Evolutionary conservation across 2,797 vertebrate species (phyloP).

Genomic region (Menidia menidia): DNA sequence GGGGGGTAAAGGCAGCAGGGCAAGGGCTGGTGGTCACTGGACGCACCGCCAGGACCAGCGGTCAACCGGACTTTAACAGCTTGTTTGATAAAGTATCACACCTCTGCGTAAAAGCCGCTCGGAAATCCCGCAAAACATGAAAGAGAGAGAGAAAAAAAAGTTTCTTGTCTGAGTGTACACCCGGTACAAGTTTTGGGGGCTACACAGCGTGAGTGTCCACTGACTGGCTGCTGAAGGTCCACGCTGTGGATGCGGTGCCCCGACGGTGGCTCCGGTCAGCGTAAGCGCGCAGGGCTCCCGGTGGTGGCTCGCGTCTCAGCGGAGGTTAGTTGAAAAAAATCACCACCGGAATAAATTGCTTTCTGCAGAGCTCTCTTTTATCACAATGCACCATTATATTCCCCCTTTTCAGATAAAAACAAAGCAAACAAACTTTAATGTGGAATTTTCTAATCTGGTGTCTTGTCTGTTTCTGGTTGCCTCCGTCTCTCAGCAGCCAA

Average conservation of each 20-base stretch:
- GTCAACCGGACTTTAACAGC: slow-evolving; percentile 82
- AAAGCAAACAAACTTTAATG: slow-evolving; percentile 86
- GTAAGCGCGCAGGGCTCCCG: slow-evolving; percentile 66
- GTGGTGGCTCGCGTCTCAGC: slow-evolving; percentile 67
- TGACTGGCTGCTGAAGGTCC: slow-evolving; percentile 21
- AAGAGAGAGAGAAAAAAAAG: slow-evolving; percentile 63
- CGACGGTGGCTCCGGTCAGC: slow-evolving; percentile 72
- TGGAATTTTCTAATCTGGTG: slow-evolving; percentile 90
- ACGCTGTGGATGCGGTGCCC: slow-evolving; percentile 69
- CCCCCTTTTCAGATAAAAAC: slow-evolving; percentile 86
- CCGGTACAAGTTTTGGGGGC: slow-evolving; percentile 21
- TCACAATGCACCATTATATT: slow-evolving; percentile 88
- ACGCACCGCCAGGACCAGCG: slow-evolving; percentile 74
- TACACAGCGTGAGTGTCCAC: slow-evolving; percentile 40
- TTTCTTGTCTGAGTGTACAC: slow-evolving; percentile 55
- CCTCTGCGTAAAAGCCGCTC: slow-evolving; percentile 69
- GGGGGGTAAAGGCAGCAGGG: slow-evolving; percentile 7
- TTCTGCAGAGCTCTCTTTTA: slow-evolving; percentile 5
- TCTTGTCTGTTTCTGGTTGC: slow-evolving; percentile 77
- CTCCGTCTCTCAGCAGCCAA: slow-evolving; percentile 76
- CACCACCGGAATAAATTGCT: slow-evolving; percentile 62
- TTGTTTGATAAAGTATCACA: slow-evolving; percentile 65
- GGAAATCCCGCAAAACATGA: slow-evolving; percentile 40
- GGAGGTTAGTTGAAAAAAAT: slow-evolving; percentile 63
- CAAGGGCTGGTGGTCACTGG: slow-evolving; percentile 74